A percentile compares a stretch with the other conserved stretches of the same genome.
Evolutionary conservation across 1,140 invertebrate species (phyloP).

Genomic region (Drosophila orosa): DNA sequence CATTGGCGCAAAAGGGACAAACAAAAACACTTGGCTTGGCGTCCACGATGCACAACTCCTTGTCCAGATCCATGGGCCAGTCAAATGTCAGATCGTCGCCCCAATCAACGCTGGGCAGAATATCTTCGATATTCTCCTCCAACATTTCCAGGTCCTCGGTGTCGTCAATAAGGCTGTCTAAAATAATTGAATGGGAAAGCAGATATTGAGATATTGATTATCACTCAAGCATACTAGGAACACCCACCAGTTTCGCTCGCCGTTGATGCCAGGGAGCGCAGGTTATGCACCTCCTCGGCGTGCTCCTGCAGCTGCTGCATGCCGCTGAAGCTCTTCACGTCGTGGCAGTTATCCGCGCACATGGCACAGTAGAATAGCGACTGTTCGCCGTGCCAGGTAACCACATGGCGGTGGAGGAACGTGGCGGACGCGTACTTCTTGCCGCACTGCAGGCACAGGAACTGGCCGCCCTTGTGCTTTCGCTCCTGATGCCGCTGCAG

Average conservation of each 20-base stretch:
- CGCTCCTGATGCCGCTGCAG: slow-evolving; percentile 51
- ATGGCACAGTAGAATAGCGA: slow-evolving; percentile 70
- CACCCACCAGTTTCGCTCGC: slow-evolving; percentile 13
- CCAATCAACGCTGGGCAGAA: slow-evolving; percentile 64
- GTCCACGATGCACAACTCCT: slow-evolving; percentile 60
- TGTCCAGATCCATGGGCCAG: slow-evolving; percentile 64
- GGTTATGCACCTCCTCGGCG: slow-evolving; percentile 49
- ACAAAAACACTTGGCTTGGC: slow-evolving; percentile 55
- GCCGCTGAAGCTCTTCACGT: slow-evolving; percentile 54
- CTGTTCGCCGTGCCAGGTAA: slow-evolving; percentile 62
- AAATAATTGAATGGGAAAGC: neutral
- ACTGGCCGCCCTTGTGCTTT: slow-evolving; percentile 50
- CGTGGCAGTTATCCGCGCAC: slow-evolving; percentile 56
- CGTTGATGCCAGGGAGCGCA: slow-evolving; percentile 19
- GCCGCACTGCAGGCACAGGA: slow-evolving; percentile 65
- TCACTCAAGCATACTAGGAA: neutral
- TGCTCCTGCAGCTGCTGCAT: slow-evolving; percentile 50
- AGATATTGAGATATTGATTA: neutral
- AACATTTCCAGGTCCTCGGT: slow-evolving; percentile 70
- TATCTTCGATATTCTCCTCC: slow-evolving; percentile 70
- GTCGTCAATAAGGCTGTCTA: slow-evolving; percentile 52
- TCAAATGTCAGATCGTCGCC: slow-evolving; percentile 67
- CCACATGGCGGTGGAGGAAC: slow-evolving; percentile 65
- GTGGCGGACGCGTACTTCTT: slow-evolving; percentile 58
- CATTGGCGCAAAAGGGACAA: slow-evolving; percentile 68